Percentiles rank a stretch among this genome's conserved stretches.
phyloP scores from a whole-genome alignment of 2,797 vertebrate species.

The Gouania willdenowi region DNA sequence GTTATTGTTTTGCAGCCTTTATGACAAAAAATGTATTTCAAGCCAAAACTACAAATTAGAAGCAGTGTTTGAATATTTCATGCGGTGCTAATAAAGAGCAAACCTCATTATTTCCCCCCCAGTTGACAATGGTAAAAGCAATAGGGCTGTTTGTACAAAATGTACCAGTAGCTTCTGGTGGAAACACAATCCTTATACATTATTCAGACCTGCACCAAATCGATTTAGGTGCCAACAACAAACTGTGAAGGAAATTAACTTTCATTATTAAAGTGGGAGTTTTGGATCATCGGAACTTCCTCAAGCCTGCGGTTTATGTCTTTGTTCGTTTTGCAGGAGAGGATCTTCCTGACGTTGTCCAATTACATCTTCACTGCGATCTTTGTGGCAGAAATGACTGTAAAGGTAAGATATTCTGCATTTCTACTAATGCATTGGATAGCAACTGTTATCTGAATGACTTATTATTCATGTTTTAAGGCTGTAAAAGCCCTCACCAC shows the following conservation, averaged over 20 bases:
- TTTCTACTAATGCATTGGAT: too few relatives aligned
- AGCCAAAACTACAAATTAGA: too few relatives aligned
- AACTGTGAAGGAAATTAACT: not conserved
- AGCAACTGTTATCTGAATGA: too few relatives aligned
- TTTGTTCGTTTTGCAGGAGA: conserved; percentile 80
- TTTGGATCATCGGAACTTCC: too few relatives aligned
- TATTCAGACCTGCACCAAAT: conserved; percentile 27
- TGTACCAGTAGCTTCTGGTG: too few relatives aligned
- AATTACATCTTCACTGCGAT: conserved; percentile 98
- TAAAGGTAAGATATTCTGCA: conserved; percentile 80
- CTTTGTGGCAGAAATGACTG: conserved; percentile 94
- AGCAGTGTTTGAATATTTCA: conserved; percentile 25
- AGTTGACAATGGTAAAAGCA: conserved; percentile 34
- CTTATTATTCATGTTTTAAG: too few relatives aligned
- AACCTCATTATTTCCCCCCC: conserved; percentile 23
- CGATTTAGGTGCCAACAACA: not conserved
- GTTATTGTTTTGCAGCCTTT: not conserved
- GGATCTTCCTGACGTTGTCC: conserved; percentile 92
- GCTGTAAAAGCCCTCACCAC: too few relatives aligned
- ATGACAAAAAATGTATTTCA: conserved; percentile 1
- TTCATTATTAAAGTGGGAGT: not conserved
- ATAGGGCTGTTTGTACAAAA: conserved; percentile 14
- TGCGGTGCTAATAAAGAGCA: conserved; percentile 16
- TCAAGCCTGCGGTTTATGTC: too few relatives aligned
- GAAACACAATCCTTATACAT: too few relatives aligned